Evolutionary conservation across 2,888 invertebrate species (phyloP), one percentile per base, ranked within the genome.

Genomic region (Schrankia costaestrigalis): DNA sequence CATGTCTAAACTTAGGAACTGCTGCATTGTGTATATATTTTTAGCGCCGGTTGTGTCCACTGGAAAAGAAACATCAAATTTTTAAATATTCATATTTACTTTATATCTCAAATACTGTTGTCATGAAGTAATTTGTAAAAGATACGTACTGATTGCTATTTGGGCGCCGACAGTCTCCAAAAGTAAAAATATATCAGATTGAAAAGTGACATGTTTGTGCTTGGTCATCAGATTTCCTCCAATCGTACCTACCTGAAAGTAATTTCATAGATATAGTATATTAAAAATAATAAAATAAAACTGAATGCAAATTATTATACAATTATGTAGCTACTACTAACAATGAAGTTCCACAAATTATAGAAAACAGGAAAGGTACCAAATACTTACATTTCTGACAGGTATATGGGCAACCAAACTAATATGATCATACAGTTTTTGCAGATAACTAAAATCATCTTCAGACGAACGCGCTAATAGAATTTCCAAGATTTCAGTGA

Each of bases 211-310:
- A 53, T 92, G 84, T 1, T 76, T 57, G 53, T 93, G 89, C 65
- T 94, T 94, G 31, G 93, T 87, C 75, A 91, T 89, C 35, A 94
- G 63, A 63, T 94, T 94, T 0, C 94, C 94, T 24, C 90, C 93
- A 37, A 94, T 68, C 1, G 91, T 91, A 21, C 90, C 93, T 33
- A 89, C 74, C 91, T 91, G 55, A 34, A 67, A 63, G n/a, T n/a
- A 11, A 2, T n/a, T n/a, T n/a, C n/a, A n/a, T n/a, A n/a, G n/a
- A n/a, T n/a, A n/a, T n/a, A n/a, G n/a, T n/a, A n/a, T n/a, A n/a
- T n/a, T n/a, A n/a, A n/a, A n/a, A n/a, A n/a, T n/a, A n/a, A n/a
- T n/a, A n/a, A n/a, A n/a, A n/a, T n/a, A n/a, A n/a, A n/a, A n/a
- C n/a, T n/a, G n/a, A n/a, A n/a, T n/a, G n/a, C n/a, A n/a, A n/a